Evolutionary conservation across 2,797 vertebrate species (phyloP).

Genomic region (Acipenser transmontanus): DNA sequence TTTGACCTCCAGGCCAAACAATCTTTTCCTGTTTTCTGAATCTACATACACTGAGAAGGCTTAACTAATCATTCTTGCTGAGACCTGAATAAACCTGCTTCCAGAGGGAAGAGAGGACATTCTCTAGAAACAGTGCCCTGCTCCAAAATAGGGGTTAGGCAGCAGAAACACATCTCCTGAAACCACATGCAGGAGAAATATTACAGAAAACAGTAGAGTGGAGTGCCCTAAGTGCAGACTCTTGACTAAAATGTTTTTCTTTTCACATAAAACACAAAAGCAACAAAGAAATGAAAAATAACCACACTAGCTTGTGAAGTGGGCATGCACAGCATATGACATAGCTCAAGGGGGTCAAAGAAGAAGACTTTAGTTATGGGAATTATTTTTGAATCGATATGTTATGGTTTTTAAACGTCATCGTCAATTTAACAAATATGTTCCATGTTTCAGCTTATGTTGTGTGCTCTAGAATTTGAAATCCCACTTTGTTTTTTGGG

Average conservation of each 20-base stretch:
- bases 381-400: not conserved
- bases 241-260: conserved; percentile 1
- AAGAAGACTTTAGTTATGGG: not conserved
- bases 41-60: too few relatives aligned
- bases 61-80: not conserved
- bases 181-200: not conserved
- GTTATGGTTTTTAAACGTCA: not conserved
- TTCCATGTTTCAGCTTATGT: not conserved
- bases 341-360: not conserved
- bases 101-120: too few relatives aligned
- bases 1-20: too few relatives aligned
- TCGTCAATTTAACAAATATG: not conserved
- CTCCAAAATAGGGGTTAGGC: not conserved
- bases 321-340: not conserved
- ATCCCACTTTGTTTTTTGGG: not conserved
- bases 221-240: not conserved
- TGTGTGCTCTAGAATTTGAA: not conserved
- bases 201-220: not conserved
- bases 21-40: too few relatives aligned
- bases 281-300: not conserved
- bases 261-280: not conserved
- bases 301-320: not conserved
- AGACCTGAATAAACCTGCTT: not conserved
- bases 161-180: too few relatives aligned
- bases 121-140: not conserved